phyloP scores from a whole-genome alignment of 2,797 vertebrate genomes.

The Sebastes matsubarae region DNA sequence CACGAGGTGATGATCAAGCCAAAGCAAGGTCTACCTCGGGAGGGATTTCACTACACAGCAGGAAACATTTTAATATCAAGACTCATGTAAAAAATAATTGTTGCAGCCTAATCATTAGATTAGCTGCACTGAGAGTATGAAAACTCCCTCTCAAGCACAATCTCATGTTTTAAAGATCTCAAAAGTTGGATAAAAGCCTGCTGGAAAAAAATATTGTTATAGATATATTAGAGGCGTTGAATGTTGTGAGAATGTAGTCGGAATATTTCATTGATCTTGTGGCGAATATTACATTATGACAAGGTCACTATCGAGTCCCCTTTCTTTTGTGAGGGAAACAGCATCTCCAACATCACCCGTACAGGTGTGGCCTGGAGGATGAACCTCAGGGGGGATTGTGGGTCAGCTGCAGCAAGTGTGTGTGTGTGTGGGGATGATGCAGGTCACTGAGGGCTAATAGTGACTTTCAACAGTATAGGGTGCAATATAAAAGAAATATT shows the following conservation, averaged over 20 bases:
- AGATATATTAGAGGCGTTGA: background rate
- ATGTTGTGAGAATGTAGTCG: background rate
- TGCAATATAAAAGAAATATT: background rate
- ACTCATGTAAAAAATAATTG: background rate
- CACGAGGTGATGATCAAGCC: conserved; percentile 55
- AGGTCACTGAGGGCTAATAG: background rate
- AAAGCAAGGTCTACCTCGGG: conserved; percentile 23
- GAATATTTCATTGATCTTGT: background rate
- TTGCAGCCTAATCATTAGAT: background rate
- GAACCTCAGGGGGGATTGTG: background rate
- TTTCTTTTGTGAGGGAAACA: background rate
- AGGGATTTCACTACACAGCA: conserved; percentile 23
- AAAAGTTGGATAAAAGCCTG: background rate
- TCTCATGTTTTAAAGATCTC: background rate
- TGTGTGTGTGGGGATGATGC: background rate
- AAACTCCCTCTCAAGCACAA: background rate
- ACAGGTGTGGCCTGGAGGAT: background rate
- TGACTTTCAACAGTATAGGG: background rate
- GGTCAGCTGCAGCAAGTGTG: background rate
- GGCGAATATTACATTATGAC: background rate
- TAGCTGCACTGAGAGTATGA: background rate
- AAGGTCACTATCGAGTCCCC: background rate
- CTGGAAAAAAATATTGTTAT: background rate
- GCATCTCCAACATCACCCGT: background rate
- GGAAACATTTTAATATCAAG: conserved; percentile 45